phyloP scores from a whole-genome alignment of 2,113 vertebrate species.

The Syngnathus typhle region DNA sequence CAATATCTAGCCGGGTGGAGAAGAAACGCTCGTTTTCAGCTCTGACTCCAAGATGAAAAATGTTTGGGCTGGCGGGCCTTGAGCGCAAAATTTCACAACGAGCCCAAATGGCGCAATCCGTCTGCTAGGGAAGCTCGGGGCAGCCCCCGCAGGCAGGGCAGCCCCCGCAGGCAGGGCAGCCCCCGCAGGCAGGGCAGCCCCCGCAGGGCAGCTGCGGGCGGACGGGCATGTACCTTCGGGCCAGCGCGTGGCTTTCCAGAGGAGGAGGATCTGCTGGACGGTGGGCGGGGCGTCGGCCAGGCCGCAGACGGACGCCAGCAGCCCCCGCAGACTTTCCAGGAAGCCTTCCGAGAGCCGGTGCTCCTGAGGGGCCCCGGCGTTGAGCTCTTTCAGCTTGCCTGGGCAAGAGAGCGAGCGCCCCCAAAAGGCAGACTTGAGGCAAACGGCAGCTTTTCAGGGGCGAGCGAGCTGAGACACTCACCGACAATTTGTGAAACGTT shows the following conservation, averaged over 20 bases:
- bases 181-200: too few species aligned
- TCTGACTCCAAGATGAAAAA: not conserved
- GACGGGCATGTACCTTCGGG: conserved; percentile 73
- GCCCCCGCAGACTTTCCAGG: conserved; percentile 79
- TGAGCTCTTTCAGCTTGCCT: conserved; percentile 86
- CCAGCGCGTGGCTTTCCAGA: conserved; percentile 91
- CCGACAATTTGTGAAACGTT: conserved; percentile 85
- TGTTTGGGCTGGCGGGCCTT: too few species aligned
- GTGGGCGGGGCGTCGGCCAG: conserved; percentile 72
- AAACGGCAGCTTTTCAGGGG: not conserved
- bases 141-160: too few species aligned
- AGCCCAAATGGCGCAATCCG: too few species aligned
- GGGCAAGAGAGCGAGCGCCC: conserved; percentile 13
- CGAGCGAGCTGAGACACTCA: conserved; percentile 44
- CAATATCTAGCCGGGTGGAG: conserved; percentile 75
- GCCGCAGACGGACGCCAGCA: conserved; percentile 73
- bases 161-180: too few species aligned
- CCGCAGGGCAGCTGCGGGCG: too few species aligned
- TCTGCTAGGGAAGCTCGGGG: too few species aligned
- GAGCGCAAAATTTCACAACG: too few species aligned
- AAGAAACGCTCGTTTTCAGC: not conserved
- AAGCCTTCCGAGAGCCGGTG: conserved; percentile 59
- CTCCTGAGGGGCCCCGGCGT: conserved; percentile 58
- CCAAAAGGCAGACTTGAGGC: not conserved
- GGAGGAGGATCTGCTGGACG: conserved; percentile 78